Evolutionary conservation across 2,888 invertebrate genomes (phyloP).

Genomic region (Nysson spinosus): DNA sequence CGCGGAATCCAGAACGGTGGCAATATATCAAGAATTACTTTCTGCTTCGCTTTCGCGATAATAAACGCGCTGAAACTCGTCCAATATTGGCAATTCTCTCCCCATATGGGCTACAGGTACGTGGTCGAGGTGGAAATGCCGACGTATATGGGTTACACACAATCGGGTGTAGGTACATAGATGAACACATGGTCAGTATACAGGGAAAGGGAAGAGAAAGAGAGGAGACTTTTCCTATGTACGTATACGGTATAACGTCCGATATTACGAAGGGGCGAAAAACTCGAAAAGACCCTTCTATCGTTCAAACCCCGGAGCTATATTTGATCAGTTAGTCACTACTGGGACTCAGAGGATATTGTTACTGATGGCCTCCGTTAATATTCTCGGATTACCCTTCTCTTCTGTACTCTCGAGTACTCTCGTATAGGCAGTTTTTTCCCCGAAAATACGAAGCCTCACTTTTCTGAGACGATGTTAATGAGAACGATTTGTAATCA

Average conservation of each 20-base stretch:
- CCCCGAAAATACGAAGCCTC: slow-evolving; percentile 16
- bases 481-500: slow-evolving; percentile 30
- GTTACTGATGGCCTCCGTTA: slow-evolving; percentile 59
- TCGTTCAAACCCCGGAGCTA: slow-evolving; percentile 54
- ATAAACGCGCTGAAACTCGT: slow-evolving; percentile 53
- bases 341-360: slow-evolving; percentile 53
- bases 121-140: slow-evolving; percentile 1
- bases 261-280: slow-evolving; percentile 60
- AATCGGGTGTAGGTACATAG: too few species aligned
- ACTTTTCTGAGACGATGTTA: slow-evolving; percentile 20
- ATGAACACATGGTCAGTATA: slow-evolving; percentile 26
- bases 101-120: slow-evolving; percentile 29
- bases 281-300: slow-evolving; percentile 62
- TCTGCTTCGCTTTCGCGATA: slow-evolving; percentile 48
- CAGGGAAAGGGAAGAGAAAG: slow-evolving; percentile 3
- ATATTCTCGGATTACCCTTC: slow-evolving; percentile 61
- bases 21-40: slow-evolving; percentile 59
- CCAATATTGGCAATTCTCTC: slow-evolving; percentile 59
- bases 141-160: too few species aligned
- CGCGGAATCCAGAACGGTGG: slow-evolving; percentile 18
- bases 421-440: background rate
- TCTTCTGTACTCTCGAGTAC: slow-evolving; percentile 18
- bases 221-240: slow-evolving; percentile 28
- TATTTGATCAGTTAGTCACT: slow-evolving; percentile 72
- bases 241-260: slow-evolving; percentile 49